Conservation (phyloP, 2,888 invertebrate genomes). For the Drosophila trichaetosa region DNA sequence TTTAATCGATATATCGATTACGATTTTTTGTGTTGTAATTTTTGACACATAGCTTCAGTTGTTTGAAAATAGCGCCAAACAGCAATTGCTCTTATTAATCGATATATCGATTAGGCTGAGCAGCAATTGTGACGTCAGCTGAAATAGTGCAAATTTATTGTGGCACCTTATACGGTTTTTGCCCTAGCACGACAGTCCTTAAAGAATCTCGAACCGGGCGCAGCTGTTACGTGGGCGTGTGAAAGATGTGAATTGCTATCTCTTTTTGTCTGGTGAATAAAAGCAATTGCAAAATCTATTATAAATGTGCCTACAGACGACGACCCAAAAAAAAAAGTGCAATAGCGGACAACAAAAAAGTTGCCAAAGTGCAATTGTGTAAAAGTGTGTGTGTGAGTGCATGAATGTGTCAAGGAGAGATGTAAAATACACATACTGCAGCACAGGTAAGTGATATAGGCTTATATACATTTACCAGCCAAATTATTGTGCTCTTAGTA, state of each 20-base stretch:
- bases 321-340: not conserved
- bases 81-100: not conserved
- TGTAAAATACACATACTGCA: slow-evolving; percentile 2
- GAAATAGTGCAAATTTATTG: not conserved
- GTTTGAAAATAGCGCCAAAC: not conserved
- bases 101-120: slow-evolving; percentile 4
- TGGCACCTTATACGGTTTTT: slow-evolving; percentile 16
- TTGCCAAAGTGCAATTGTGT: slow-evolving; percentile 22
- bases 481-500: not conserved
- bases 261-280: slow-evolving; percentile 1
- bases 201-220: slow-evolving; percentile 33
- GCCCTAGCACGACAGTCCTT: slow-evolving; percentile 50
- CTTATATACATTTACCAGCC: not conserved
- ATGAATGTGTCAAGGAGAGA: slow-evolving; percentile 1
- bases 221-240: slow-evolving; percentile 54
- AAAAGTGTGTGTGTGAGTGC: slow-evolving; percentile 12
- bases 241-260: slow-evolving; percentile 18
- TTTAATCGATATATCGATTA: slow-evolving; percentile 8
- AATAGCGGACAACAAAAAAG: slow-evolving; percentile 20
- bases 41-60: not conserved
- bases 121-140: slow-evolving; percentile 2
- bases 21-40: slow-evolving; percentile 20
- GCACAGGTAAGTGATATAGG: slow-evolving; percentile 27
- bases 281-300: slow-evolving; percentile 10
- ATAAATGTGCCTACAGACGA: slow-evolving; percentile 32